Evolutionary conservation across 1,140 invertebrate species (phyloP).

Genomic region (Drosophila nikananu): DNA sequence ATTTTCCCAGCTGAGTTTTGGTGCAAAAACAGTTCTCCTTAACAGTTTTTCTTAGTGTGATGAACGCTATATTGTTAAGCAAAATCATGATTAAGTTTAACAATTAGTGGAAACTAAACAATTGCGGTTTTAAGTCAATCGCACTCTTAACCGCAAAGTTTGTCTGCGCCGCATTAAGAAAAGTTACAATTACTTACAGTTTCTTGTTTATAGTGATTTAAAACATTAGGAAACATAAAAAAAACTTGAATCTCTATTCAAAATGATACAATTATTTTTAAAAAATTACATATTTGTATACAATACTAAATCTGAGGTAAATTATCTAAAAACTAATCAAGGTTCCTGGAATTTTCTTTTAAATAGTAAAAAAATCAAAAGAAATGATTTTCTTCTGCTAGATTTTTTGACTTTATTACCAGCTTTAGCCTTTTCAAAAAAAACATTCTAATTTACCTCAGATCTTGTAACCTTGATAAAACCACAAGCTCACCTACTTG

Average conservation of each 20-base stretch:
- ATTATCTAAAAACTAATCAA: too few species aligned
- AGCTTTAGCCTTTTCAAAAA: too few species aligned
- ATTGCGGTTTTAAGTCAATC: neutral
- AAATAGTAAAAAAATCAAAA: too few species aligned
- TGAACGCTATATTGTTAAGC: neutral
- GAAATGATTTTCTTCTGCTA: neutral
- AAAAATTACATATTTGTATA: neutral
- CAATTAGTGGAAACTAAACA: constrained; percentile 18
- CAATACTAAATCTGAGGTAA: neutral
- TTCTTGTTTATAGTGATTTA: too few species aligned
- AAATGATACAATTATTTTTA: neutral
- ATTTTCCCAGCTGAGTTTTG: constrained; percentile 8
- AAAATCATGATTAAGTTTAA: neutral
- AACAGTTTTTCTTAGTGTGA: neutral
- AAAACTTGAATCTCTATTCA: neutral
- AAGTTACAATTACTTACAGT: too few species aligned
- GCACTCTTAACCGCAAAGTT: neutral
- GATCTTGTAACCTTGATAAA: constrained; percentile 5
- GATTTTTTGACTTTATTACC: too few species aligned
- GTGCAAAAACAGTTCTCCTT: neutral
- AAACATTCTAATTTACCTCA: neutral
- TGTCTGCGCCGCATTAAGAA: too few species aligned
- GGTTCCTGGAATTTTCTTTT: too few species aligned
- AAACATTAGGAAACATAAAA: neutral
- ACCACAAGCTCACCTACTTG: neutral